Evolutionary conservation across 2,888 invertebrate genomes (phyloP).

Genomic region (Drosophila bunnanda): DNA sequence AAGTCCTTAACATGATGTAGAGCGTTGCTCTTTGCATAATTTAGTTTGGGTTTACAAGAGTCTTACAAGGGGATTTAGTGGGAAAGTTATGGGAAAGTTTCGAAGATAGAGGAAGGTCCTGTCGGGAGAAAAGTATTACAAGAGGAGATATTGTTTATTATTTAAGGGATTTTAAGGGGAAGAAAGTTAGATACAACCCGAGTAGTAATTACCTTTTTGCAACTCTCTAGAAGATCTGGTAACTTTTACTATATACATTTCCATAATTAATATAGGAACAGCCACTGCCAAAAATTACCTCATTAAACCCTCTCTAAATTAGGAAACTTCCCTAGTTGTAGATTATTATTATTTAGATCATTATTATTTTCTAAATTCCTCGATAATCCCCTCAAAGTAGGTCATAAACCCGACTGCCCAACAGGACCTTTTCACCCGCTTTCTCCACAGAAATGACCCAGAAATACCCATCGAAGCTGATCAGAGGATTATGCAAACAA

Average conservation of each 20-base stretch:
- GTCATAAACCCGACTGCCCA: not conserved
- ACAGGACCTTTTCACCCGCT: constrained; percentile 23
- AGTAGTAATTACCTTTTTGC: too few relatives aligned
- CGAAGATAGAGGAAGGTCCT: not conserved
- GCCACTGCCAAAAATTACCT: not conserved
- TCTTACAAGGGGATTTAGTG: constrained; percentile 63
- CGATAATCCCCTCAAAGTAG: constrained; percentile 4
- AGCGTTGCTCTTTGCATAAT: constrained; percentile 68
- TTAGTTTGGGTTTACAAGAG: constrained; percentile 66
- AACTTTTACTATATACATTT: too few relatives aligned
- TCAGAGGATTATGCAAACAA: constrained; percentile 69
- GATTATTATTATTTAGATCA: not conserved
- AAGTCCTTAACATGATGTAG: constrained; percentile 64
- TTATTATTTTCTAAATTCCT: not conserved
- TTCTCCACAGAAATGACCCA: constrained; percentile 59
- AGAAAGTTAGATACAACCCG: too few relatives aligned
- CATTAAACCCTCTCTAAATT: too few relatives aligned
- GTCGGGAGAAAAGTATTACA: not conserved
- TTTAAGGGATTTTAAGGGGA: not conserved
- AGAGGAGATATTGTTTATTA: not conserved
- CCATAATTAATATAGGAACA: too few relatives aligned
- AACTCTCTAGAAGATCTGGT: too few relatives aligned
- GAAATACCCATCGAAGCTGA: constrained; percentile 33
- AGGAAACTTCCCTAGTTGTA: not conserved
- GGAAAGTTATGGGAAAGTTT: constrained; percentile 12